Percentiles rank a stretch among this genome's conserved stretches.
phyloP scores from a whole-genome alignment of 2,888 invertebrate species.

The Phortica okadai region DNA sequence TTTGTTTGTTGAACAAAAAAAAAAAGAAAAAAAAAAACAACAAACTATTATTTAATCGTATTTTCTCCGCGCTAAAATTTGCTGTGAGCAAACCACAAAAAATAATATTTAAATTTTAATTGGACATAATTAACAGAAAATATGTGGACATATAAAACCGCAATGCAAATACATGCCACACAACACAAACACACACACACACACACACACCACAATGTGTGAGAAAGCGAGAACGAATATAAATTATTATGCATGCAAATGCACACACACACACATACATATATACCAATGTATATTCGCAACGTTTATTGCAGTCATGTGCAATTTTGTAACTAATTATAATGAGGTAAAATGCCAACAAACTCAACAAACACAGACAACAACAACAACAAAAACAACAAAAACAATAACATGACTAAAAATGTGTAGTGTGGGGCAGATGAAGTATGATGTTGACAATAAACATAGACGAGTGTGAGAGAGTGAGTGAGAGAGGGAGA shows the following conservation, averaged over 20 bases:
- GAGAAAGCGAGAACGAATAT: not conserved
- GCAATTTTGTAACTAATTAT: slow-evolving; percentile 67
- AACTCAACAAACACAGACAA: slow-evolving; percentile 29
- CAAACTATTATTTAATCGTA: slow-evolving; percentile 41
- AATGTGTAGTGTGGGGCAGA: not conserved
- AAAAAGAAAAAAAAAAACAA: not conserved
- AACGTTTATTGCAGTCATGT: slow-evolving; percentile 68
- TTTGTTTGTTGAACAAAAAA: not conserved
- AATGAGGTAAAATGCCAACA: slow-evolving; percentile 47
- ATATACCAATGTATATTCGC: slow-evolving; percentile 49
- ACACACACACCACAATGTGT: slow-evolving; percentile 27
- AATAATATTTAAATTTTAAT: slow-evolving; percentile 56
- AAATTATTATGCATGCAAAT: slow-evolving; percentile 18
- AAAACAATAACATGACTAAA: not conserved
- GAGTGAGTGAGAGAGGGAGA: not conserved
- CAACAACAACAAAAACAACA: not conserved
- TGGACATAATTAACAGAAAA: slow-evolving; percentile 62
- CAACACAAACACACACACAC: slow-evolving; percentile 27
- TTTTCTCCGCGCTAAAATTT: not conserved
- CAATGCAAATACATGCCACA: slow-evolving; percentile 12
- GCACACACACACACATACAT: slow-evolving; percentile 21
- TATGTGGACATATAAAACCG: slow-evolving; percentile 36
- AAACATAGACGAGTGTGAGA: not conserved
- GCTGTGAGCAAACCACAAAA: slow-evolving; percentile 14
- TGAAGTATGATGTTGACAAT: not conserved